Conservation (phyloP, 2,113 vertebrate genomes). For the Steatornis caripensis region DNA sequence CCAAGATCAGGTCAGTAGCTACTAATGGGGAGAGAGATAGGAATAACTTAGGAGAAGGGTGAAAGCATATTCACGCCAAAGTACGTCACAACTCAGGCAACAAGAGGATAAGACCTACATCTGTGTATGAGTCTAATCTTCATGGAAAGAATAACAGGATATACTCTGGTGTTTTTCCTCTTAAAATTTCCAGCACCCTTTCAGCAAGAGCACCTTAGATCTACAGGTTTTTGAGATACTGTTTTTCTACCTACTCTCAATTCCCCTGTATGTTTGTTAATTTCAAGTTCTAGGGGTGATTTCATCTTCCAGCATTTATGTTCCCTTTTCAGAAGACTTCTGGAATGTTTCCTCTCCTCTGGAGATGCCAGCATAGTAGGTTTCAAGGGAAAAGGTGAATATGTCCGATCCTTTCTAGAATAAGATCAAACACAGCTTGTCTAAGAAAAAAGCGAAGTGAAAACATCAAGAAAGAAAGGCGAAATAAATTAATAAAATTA, state of each 20-base stretch:
- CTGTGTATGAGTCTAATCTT: not conserved
- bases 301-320: not conserved
- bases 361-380: not conserved
- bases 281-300: not conserved
- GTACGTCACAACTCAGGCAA: not conserved
- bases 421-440: not conserved
- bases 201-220: not conserved
- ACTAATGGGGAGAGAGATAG: not conserved
- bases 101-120: not conserved
- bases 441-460: not conserved
- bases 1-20: not conserved
- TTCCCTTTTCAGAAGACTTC: not conserved
- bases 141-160: not conserved
- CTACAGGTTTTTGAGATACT: not conserved
- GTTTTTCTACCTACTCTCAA: not conserved
- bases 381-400: not conserved
- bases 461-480: not conserved
- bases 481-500: not conserved
- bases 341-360: not conserved
- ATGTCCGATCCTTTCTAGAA: not conserved
- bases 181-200: not conserved
- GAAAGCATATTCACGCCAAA: not conserved
- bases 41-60: not conserved
- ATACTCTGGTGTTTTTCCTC: accelerated
- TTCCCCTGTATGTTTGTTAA: not conserved